These are phyloP conservation scores for Micropterix aruncella DNA, from an alignment of 2,888 invertebrate genomes.

Conservation along the genomic window DNA sequence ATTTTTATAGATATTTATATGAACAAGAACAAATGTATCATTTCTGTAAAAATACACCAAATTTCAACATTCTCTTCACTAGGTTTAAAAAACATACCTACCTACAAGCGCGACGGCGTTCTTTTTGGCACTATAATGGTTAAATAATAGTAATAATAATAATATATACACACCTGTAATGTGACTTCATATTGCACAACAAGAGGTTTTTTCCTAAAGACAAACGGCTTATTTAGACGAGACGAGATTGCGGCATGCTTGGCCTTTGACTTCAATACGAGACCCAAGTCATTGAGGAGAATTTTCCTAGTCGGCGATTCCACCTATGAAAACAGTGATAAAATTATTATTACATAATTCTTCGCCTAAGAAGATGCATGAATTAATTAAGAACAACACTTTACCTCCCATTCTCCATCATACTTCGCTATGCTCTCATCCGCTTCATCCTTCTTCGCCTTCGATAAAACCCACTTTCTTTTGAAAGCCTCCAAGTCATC, in stretches of 20 bases:
- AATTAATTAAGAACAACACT: neutral
- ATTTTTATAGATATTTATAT: no score
- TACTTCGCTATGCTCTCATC: conserved; percentile 91
- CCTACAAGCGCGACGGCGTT: no score
- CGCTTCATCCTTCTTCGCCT: conserved; percentile 79
- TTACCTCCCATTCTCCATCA: conserved; percentile 65
- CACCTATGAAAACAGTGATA: conserved; percentile 50
- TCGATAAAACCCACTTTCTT: conserved; percentile 73
- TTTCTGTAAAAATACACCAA: no score
- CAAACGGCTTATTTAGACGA: conserved; percentile 61
- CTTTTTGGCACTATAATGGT: no score
- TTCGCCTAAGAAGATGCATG: neutral
- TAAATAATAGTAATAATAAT: no score
- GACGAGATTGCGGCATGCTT: conserved; percentile 91
- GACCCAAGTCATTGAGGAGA: conserved; percentile 70
- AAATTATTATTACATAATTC: no score
- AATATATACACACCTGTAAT: conserved; percentile 54
- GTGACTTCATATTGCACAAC: conserved; percentile 90
- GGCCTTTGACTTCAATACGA: conserved; percentile 87
- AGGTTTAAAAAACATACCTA: no score
- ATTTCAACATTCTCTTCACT: no score
- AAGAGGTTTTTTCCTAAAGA: conserved; percentile 68
- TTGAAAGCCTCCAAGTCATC: conserved; percentile 60
- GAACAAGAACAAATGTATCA: no score
- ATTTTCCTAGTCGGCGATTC: conserved; percentile 66